phyloP scores from a whole-genome alignment of 1,140 invertebrate species.

The Tribolium madens region DNA sequence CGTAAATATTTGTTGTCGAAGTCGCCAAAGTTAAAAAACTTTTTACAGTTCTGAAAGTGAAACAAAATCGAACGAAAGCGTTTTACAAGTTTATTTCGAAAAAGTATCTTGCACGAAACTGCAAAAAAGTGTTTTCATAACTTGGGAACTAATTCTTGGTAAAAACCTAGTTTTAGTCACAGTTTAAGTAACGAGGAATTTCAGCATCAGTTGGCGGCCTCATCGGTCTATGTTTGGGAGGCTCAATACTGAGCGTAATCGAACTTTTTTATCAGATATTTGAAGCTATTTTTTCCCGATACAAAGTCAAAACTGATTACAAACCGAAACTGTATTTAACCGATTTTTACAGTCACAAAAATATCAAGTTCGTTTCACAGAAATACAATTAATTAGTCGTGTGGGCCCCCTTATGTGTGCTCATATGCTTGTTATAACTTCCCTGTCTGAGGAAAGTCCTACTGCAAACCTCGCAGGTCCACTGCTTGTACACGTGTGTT shows the following conservation, averaged over 20 bases:
- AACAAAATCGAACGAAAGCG: slow-evolving; percentile 12
- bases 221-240: slow-evolving; percentile 66
- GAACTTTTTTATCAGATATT: slow-evolving; percentile 57
- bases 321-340: slow-evolving; percentile 25
- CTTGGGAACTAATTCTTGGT: slow-evolving; percentile 49
- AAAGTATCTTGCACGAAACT: slow-evolving; percentile 41
- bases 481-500: slow-evolving; percentile 24
- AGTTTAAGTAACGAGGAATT: slow-evolving; percentile 49
- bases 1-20: background rate
- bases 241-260: slow-evolving; percentile 67
- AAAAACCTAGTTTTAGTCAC: slow-evolving; percentile 5
- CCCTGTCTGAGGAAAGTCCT: background rate
- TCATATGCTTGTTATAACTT: background rate
- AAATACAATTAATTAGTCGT: background rate
- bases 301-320: background rate
- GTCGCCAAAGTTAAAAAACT: slow-evolving; percentile 1
- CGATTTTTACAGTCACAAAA: background rate
- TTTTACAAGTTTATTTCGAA: slow-evolving; percentile 43
- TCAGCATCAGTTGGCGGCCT: slow-evolving; percentile 67
- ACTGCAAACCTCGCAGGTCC: background rate
- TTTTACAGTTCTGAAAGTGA: background rate
- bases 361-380: background rate
- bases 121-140: slow-evolving; percentile 41
- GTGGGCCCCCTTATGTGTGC: background rate
- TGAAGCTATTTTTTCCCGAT: slow-evolving; percentile 37